Conservation (phyloP, 2,888 invertebrate genomes). For the Tupiocoris notatus region DNA sequence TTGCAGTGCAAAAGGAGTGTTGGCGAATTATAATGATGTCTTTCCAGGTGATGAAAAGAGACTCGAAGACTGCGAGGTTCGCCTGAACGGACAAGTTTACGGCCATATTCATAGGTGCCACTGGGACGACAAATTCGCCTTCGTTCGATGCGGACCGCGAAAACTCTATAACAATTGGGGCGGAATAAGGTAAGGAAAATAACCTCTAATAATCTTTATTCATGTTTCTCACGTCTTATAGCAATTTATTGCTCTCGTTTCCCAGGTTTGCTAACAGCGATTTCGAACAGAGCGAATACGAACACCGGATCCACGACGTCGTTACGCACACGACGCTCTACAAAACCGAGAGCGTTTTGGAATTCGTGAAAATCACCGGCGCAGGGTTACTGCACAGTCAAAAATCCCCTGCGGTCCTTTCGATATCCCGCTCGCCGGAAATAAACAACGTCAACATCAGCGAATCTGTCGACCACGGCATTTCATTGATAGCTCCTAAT, state of each 20-base stretch:
- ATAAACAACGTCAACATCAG: conserved; percentile 79
- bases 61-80: conserved; percentile 80
- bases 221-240: no score
- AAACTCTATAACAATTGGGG: conserved; percentile 84
- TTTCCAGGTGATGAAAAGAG: conserved; percentile 60
- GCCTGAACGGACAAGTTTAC: conserved; percentile 82
- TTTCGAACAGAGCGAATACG: conserved; percentile 82
- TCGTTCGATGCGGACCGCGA: conserved; percentile 82
- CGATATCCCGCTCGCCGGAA: conserved; percentile 80
- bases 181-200: conserved; percentile 68
- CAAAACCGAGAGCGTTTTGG: conserved; percentile 72
- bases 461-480: conserved; percentile 84
- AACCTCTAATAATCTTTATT: no score
- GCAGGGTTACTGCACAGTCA: conserved; percentile 96
- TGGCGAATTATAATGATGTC: background rate
- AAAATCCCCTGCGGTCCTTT: conserved; percentile 87
- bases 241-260: background rate
- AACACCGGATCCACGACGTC: conserved; percentile 76
- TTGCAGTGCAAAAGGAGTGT: background rate
- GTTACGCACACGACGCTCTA: conserved; percentile 71
- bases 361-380: conserved; percentile 79
- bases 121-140: conserved; percentile 89
- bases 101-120: conserved; percentile 81
- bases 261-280: conserved; percentile 79
- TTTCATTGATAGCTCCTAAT: conserved; percentile 86